Evolutionary conservation across 2,113 vertebrate genomes (phyloP), one percentile per base, ranked within the genome.

Genomic region (Hemiscyllium ocellatum): DNA sequence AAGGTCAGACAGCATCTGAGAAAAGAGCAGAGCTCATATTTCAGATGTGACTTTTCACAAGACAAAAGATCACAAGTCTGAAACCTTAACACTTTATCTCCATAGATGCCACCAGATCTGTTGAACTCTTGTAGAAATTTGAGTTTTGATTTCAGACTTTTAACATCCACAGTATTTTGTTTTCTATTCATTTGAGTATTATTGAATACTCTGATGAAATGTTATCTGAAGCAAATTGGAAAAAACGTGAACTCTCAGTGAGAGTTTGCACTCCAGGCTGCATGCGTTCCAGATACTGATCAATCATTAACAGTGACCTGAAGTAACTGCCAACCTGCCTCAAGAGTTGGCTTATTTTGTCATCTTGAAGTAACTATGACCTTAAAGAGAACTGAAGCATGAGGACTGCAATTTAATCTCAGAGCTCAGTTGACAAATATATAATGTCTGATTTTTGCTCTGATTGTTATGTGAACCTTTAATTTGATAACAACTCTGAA

Each of bases 401-500:
- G 50, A 90, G 56, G 52, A 52, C 33, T 61, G 87, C 24, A 93
- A 93, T 93, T 22, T 66, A 66, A 93, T 90, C 90, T 93, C 61
- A 37, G 61, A 68, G 61, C 42, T 93, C 90, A 90, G 50, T 33
- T 13, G 52, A 33, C 24, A 90, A 90, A 33, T 61, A 90, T 83
- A 37, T 42, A 42, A 5, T 4, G 78, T 83, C 19, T 83, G 78
- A 90, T 61, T 90, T 15, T 90, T 90, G 87, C 29, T 85, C 37
- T 15, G 52, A 33, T 61, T 90, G 52, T 90, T 29, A 90, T 61
- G 10, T 61, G 52, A 90, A 90, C 50, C 87, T 29, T 26, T 90
- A 90, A 90, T 90, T 90, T 13, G 26, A 13, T 61, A 56, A 13
- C 52, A 56, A 56, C 10, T 90, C 29, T 90, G 87, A 90, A 90